Conservation (phyloP, 2,797 vertebrate species). For the Lithobates sylvaticus region DNA sequence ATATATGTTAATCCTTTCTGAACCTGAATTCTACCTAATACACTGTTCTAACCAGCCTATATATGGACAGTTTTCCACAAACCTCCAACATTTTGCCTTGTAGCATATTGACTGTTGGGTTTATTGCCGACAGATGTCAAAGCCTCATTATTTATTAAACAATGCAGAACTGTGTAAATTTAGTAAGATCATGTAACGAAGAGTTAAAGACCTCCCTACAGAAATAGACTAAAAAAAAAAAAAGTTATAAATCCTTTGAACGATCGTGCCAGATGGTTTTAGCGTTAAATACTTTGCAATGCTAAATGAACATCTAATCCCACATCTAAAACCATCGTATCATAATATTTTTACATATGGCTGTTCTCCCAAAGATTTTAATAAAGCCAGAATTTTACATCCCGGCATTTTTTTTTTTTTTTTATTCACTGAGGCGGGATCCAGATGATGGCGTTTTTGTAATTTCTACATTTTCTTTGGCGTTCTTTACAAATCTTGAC, state of each 20-base stretch:
- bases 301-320: conserved; percentile 42
- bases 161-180: background rate
- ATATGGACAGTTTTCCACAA: too few species aligned
- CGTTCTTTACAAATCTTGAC: background rate
- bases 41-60: too few species aligned
- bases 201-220: conserved; percentile 25
- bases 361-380: conserved; percentile 23
- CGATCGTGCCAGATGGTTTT: conserved; percentile 39
- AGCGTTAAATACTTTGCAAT: conserved; percentile 32
- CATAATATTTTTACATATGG: conserved; percentile 48
- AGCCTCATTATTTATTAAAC: background rate
- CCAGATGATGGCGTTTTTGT: conserved; percentile 22
- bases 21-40: too few species aligned
- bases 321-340: conserved; percentile 31
- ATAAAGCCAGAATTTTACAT: conserved; percentile 24
- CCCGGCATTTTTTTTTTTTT: conserved; percentile 21
- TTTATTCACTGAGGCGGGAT: conserved; percentile 20
- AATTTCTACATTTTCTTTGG: conserved; percentile 37
- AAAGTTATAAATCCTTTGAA: conserved; percentile 38
- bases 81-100: background rate
- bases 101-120: background rate
- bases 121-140: background rate
- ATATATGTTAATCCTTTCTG: too few species aligned
- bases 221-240: conserved; percentile 9
- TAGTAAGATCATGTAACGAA: background rate